These are phyloP conservation scores for Todus mexicanus DNA, from an alignment of 2,797 vertebrate species.

Conservation along the genomic window DNA sequence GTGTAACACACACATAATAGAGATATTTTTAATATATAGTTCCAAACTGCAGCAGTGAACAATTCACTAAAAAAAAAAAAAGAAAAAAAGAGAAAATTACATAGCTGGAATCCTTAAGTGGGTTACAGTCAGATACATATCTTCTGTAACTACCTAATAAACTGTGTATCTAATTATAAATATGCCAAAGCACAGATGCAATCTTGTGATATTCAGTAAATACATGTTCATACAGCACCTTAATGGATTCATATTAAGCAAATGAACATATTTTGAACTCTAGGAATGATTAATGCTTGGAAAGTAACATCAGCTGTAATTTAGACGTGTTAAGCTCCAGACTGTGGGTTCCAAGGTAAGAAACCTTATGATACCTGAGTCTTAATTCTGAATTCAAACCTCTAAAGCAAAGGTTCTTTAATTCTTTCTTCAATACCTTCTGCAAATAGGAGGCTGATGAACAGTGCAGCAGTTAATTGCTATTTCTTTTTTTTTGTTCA, in stretches of 20 bases:
- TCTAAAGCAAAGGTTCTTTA: neutral
- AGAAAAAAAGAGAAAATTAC: neutral
- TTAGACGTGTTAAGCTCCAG: neutral
- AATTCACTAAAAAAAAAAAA: neutral
- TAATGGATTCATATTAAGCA: neutral
- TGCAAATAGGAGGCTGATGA: neutral
- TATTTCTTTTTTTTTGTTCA: neutral
- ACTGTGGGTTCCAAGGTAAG: neutral
- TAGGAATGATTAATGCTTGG: neutral
- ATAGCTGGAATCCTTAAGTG: neutral
- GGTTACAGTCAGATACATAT: neutral
- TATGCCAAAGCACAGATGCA: constrained; percentile 8
- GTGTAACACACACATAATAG: neutral
- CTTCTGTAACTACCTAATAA: neutral
- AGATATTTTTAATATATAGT: neutral
- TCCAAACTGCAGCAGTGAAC: neutral
- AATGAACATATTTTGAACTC: constrained; percentile 1
- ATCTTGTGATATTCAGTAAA: constrained; percentile 9
- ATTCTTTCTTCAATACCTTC: neutral
- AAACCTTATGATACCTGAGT: neutral
- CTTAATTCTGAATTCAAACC: neutral
- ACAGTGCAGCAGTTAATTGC: neutral
- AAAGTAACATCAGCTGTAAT: neutral
- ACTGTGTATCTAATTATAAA: neutral
- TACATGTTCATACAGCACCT: neutral